phyloP scores from a whole-genome alignment of 1,140 invertebrate genomes.

The Mya arenaria region DNA sequence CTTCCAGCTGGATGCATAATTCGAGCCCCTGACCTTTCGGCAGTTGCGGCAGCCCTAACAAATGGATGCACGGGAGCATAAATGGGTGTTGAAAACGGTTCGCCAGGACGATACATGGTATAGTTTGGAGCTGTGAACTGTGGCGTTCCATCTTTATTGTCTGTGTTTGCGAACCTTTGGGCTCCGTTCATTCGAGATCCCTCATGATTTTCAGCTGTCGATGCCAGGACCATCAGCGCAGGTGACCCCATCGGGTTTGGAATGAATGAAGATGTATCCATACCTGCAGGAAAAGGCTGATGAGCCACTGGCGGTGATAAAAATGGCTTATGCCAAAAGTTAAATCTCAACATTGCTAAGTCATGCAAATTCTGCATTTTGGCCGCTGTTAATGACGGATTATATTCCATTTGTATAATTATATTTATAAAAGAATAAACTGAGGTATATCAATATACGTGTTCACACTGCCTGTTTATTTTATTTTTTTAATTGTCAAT shows the following conservation, averaged over 20 bases:
- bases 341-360: slow-evolving; percentile 79
- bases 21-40: slow-evolving; percentile 62
- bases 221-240: slow-evolving; percentile 89
- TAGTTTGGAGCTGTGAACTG: slow-evolving; percentile 70
- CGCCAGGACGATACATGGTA: slow-evolving; percentile 75
- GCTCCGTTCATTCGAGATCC: slow-evolving; percentile 72
- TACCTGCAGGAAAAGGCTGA: slow-evolving; percentile 73
- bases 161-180: slow-evolving; percentile 69
- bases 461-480: background rate
- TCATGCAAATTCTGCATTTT: slow-evolving; percentile 61
- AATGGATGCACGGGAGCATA: slow-evolving; percentile 74
- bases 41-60: slow-evolving; percentile 69
- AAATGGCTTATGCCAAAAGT: slow-evolving; percentile 79
- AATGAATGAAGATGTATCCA: slow-evolving; percentile 87
- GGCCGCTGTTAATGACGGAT: no score
- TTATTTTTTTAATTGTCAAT: no score
- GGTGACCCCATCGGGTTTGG: slow-evolving; percentile 89
- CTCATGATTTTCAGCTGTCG: slow-evolving; percentile 88
- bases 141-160: slow-evolving; percentile 69
- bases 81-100: slow-evolving; percentile 73
- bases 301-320: slow-evolving; percentile 71
- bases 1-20: slow-evolving; percentile 70
- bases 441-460: no score
- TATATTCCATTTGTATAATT: no score
- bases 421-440: no score